A percentile compares a stretch with the other conserved stretches of the same genome.
Evolutionary conservation across 2,888 invertebrate genomes (phyloP).

Genomic region (Metallyticus violacea): DNA sequence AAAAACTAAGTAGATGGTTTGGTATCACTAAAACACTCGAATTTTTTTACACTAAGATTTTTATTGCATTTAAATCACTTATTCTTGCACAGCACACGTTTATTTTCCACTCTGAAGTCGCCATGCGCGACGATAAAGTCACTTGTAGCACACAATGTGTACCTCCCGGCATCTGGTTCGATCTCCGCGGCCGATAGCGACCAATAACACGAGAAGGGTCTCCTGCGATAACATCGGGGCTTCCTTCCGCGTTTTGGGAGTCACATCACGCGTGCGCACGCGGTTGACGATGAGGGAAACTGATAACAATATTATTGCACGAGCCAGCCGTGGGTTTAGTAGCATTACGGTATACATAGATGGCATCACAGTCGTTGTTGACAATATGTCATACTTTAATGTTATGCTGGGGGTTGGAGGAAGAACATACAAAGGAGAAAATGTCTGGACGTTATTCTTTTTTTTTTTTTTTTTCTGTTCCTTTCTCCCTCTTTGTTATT

Average conservation of each 20-base stretch:
- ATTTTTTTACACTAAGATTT: not conserved
- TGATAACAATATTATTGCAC: constrained; percentile 16
- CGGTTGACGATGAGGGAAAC: not conserved
- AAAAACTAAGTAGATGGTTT: not conserved
- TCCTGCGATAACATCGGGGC: not conserved
- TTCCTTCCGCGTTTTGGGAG: not conserved
- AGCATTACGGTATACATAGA: not conserved
- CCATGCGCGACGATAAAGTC: no score
- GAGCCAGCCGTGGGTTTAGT: constrained; percentile 23
- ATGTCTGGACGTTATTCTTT: not conserved
- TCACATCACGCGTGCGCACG: not conserved
- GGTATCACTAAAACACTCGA: not conserved
- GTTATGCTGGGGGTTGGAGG: not conserved
- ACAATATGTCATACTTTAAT: constrained; percentile 34
- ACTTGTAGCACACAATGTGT: not conserved
- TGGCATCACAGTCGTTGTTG: constrained; percentile 34
- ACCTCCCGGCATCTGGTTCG: not conserved
- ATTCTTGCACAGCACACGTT: not conserved
- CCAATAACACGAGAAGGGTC: not conserved
- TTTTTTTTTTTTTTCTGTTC: constrained; percentile 9
- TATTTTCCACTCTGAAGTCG: no score
- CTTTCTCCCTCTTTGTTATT: not conserved
- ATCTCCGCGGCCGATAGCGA: not conserved
- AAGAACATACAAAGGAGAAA: not conserved
- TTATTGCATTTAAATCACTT: not conserved